These are phyloP conservation scores for Rotaria macrura DNA, from an alignment of 2,888 invertebrate species.

Conservation along the genomic window DNA sequence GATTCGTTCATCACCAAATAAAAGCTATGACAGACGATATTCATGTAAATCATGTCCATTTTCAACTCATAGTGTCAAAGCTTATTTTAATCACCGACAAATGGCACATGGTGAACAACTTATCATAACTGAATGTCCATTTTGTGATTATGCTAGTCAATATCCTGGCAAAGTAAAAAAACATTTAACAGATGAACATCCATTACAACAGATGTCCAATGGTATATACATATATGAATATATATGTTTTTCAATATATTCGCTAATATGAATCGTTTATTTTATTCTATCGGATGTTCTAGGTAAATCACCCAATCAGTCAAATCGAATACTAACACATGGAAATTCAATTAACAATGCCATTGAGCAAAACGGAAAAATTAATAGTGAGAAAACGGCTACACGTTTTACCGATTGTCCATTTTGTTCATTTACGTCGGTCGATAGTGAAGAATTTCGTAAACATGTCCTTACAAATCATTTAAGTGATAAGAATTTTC, in stretches of 20 bases:
- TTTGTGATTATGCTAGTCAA: conserved; percentile 31
- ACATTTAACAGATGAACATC: conserved; percentile 21
- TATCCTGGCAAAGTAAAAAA: conserved; percentile 32
- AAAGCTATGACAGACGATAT: conserved; percentile 32
- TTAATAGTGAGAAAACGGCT: background rate
- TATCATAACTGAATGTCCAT: conserved; percentile 30
- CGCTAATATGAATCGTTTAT: background rate
- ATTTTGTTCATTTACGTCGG: conserved; percentile 25
- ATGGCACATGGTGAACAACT: conserved; percentile 29
- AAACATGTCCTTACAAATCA: conserved; percentile 29
- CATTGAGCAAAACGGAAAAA: background rate
- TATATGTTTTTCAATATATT: no score
- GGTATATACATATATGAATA: background rate
- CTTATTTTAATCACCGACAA: conserved; percentile 31
- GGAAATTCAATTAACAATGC: conserved; percentile 1
- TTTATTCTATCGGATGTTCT: no score
- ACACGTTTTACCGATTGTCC: conserved; percentile 25
- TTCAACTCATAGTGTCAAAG: conserved; percentile 29
- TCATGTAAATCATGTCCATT: conserved; percentile 32
- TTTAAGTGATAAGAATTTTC: conserved; percentile 30
- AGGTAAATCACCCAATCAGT: background rate
- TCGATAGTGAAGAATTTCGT: conserved; percentile 11
- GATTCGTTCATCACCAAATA: background rate
- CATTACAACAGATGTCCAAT: background rate
- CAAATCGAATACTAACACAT: background rate